These are phyloP conservation scores for Pseudomugil gertrudae DNA, from an alignment of 2,797 vertebrate genomes.

Conservation along the genomic window DNA sequence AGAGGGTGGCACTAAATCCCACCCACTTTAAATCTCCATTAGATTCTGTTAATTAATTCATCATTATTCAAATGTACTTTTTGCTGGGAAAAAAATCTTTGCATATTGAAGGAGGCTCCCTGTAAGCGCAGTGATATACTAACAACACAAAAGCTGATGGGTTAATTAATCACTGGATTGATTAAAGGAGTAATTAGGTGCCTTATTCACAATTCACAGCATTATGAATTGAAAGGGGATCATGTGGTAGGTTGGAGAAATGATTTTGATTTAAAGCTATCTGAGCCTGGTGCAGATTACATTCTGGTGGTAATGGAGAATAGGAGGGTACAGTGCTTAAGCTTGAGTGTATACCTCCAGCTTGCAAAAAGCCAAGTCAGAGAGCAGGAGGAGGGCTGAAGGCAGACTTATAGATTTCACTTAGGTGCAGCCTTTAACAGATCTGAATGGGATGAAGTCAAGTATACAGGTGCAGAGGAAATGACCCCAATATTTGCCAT, in stretches of 20 bases:
- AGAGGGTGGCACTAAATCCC: constrained; percentile 78
- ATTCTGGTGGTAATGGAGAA: constrained; percentile 56
- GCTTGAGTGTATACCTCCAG: constrained; percentile 20
- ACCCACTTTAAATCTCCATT: constrained; percentile 80
- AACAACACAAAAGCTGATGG: constrained; percentile 78
- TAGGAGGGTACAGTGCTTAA: constrained; percentile 34
- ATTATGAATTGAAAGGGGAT: constrained; percentile 53
- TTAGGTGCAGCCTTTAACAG: constrained; percentile 37
- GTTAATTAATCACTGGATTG: constrained; percentile 75
- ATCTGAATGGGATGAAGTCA: constrained; percentile 34
- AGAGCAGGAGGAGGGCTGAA: constrained; percentile 18
- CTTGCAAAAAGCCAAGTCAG: neutral
- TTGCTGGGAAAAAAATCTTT: constrained; percentile 48
- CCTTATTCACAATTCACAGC: constrained; percentile 72
- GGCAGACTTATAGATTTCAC: constrained; percentile 25
- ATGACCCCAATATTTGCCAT: constrained; percentile 42
- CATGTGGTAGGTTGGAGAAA: constrained; percentile 64
- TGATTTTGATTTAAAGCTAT: constrained; percentile 56
- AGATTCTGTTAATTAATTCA: constrained; percentile 80
- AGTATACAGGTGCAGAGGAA: constrained; percentile 41
- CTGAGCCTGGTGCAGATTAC: constrained; percentile 38
- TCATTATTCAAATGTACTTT: constrained; percentile 79
- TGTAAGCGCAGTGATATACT: constrained; percentile 70
- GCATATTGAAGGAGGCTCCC: constrained; percentile 64
- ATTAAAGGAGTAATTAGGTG: constrained; percentile 79